Evolutionary conservation across 2,113 vertebrate genomes (phyloP).

Genomic region (Burhinus oedicnemus): DNA sequence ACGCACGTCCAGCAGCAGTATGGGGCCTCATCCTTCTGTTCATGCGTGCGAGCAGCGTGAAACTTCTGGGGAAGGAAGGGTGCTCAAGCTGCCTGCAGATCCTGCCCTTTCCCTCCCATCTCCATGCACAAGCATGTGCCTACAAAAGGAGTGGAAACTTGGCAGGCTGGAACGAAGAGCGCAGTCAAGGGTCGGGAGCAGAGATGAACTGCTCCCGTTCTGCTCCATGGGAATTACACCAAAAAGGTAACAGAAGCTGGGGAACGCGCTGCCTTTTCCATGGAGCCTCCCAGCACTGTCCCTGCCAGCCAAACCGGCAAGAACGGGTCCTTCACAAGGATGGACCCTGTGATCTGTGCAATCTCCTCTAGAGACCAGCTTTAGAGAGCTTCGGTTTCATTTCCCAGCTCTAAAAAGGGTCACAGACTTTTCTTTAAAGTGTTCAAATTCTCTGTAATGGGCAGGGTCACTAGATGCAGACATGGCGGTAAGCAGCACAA

Average conservation of each 20-base stretch:
- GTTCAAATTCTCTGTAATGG: neutral
- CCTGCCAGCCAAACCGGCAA: neutral
- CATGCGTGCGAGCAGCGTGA: rapidly evolving
- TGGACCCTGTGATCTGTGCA: neutral
- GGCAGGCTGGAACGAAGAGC: conserved; percentile 26
- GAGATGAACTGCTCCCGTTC: neutral
- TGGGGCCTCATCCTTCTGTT: neutral
- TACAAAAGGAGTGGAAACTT: conserved; percentile 69
- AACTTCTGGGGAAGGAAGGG: conserved; percentile 2
- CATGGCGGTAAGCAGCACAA: neutral
- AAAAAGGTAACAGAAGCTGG: neutral
- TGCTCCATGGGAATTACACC: conserved; percentile 30
- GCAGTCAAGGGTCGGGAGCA: neutral
- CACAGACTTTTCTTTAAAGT: neutral
- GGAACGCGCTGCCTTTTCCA: neutral
- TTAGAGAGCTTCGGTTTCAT: neutral
- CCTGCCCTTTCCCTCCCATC: conserved; percentile 24
- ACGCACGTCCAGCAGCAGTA: rapidly evolving
- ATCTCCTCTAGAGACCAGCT: neutral
- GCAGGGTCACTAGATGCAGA: neutral
- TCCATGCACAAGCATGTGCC: neutral
- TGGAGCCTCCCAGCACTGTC: neutral
- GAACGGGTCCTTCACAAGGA: neutral
- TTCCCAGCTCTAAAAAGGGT: neutral
- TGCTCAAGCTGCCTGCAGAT: neutral